These are phyloP conservation scores for Globodera rostochiensis DNA, from an alignment of 1,140 invertebrate species.

Conservation along the genomic window DNA sequence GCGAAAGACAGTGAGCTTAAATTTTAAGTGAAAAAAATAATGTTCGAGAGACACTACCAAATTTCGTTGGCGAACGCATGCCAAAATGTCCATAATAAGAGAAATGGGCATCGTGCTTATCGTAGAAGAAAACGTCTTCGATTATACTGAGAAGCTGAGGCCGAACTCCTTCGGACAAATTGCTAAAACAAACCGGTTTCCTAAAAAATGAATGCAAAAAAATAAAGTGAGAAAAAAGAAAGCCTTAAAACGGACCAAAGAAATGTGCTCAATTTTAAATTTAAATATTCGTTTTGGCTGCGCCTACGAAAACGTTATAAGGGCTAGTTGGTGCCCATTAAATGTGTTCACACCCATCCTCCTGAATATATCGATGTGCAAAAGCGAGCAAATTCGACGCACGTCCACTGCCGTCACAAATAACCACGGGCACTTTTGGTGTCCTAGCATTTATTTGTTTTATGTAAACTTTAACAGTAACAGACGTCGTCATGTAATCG, in stretches of 20 bases:
- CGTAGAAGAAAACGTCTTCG: conserved; percentile 32
- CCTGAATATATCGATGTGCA: conserved; percentile 77
- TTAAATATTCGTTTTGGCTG: too few species aligned
- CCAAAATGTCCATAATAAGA: conserved; percentile 35
- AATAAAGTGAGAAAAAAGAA: too few species aligned
- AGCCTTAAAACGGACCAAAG: too few species aligned
- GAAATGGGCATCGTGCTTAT: conserved; percentile 35
- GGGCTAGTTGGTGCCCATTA: not conserved
- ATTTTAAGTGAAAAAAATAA: conserved; percentile 13
- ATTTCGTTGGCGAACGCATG: conserved; percentile 34
- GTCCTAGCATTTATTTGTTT: conserved; percentile 41
- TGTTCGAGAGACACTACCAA: not conserved
- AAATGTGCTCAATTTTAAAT: too few species aligned
- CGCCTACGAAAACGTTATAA: too few species aligned
- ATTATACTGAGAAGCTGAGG: conserved; percentile 34
- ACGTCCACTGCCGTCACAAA: conserved; percentile 84
- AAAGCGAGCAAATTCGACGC: conserved; percentile 94
- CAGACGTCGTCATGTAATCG: conserved; percentile 81
- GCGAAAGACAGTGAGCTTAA: conserved; percentile 57
- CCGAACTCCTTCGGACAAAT: conserved; percentile 36
- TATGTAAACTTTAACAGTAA: not conserved
- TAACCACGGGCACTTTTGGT: conserved; percentile 89
- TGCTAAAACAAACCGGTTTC: conserved; percentile 10
- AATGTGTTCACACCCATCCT: conserved; percentile 54
- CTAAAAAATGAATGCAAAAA: too few species aligned